Conservation (phyloP, 2,797 vertebrate genomes). For the Acrossocheilus wenchowensis region DNA sequence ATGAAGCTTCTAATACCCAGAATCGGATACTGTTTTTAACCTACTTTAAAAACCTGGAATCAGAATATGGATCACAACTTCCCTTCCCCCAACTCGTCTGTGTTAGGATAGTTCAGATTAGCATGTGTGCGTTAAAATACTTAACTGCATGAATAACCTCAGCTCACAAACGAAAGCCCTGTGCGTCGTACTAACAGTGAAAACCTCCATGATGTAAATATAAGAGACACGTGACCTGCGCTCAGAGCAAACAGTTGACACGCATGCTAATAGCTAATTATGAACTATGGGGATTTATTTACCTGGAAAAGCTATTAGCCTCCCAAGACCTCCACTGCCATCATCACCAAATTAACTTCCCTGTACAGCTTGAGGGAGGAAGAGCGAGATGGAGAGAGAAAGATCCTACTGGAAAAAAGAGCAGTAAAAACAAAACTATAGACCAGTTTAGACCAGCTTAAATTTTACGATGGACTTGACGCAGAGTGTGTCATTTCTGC, state of each 20-base stretch:
- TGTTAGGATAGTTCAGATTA: constrained; percentile 15
- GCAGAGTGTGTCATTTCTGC: neutral
- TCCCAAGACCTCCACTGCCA: constrained; percentile 54
- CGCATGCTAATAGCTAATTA: constrained; percentile 62
- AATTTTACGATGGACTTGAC: neutral
- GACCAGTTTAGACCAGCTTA: neutral
- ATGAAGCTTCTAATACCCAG: too few species aligned
- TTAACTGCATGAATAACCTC: constrained; percentile 8
- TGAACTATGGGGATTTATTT: constrained; percentile 64
- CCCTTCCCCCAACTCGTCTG: neutral
- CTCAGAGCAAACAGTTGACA: constrained; percentile 52
- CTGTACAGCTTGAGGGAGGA: constrained; percentile 24
- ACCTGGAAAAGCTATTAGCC: constrained; percentile 64
- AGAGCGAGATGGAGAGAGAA: constrained; percentile 11
- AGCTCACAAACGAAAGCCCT: neutral
- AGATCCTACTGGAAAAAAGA: neutral
- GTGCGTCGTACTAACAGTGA: neutral
- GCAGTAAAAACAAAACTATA: neutral
- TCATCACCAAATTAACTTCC: constrained; percentile 33
- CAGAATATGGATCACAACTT: neutral
- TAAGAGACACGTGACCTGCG: constrained; percentile 22
- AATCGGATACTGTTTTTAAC: too few species aligned
- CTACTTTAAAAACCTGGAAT: neutral
- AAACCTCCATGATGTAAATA: constrained; percentile 40
- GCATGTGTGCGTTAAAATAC: neutral